Percentiles rank a stretch among this genome's conserved stretches.
Conservation (phyloP, 2,888 invertebrate species). For the Drosophila recens region DNA sequence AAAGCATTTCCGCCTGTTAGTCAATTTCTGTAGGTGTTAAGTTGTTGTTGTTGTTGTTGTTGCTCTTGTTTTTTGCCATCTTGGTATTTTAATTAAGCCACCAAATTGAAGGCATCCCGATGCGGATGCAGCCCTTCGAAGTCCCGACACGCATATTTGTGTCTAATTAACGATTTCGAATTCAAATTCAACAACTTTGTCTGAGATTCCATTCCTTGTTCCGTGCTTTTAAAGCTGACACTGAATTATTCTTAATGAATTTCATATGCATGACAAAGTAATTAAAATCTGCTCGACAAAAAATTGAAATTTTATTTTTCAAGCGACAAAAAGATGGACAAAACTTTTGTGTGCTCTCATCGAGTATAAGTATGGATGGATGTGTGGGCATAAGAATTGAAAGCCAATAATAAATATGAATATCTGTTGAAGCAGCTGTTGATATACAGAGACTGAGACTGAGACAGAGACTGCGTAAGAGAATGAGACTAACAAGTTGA, state of each 20-base stretch:
- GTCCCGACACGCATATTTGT: slow-evolving; percentile 60
- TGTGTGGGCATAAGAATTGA: neutral
- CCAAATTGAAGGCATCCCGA: slow-evolving; percentile 21
- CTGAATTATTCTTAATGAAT: slow-evolving; percentile 43
- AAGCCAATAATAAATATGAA: slow-evolving; percentile 15
- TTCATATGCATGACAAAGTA: slow-evolving; percentile 24
- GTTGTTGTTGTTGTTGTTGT: slow-evolving; percentile 13
- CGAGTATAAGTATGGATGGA: neutral
- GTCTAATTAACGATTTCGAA: slow-evolving; percentile 55
- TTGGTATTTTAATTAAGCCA: slow-evolving; percentile 53
- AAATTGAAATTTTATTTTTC: slow-evolving; percentile 12
- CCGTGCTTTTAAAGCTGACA: slow-evolving; percentile 31
- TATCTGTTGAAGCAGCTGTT: slow-evolving; percentile 17
- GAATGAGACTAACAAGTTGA: slow-evolving; percentile 6
- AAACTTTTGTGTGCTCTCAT: slow-evolving; percentile 15
- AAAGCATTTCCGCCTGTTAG: slow-evolving; percentile 29
- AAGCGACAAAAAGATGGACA: slow-evolving; percentile 7
- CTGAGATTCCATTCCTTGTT: too few relatives aligned
- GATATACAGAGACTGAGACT: slow-evolving; percentile 3
- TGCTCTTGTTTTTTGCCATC: neutral
- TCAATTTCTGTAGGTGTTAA: slow-evolving; percentile 30
- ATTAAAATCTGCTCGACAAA: slow-evolving; percentile 36
- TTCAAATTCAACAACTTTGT: slow-evolving; percentile 10
- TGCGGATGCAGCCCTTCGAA: slow-evolving; percentile 9
- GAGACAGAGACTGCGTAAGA: slow-evolving; percentile 1